These are phyloP conservation scores for Unio pictorum DNA, from an alignment of 2,888 invertebrate genomes.

Conservation along the genomic window DNA sequence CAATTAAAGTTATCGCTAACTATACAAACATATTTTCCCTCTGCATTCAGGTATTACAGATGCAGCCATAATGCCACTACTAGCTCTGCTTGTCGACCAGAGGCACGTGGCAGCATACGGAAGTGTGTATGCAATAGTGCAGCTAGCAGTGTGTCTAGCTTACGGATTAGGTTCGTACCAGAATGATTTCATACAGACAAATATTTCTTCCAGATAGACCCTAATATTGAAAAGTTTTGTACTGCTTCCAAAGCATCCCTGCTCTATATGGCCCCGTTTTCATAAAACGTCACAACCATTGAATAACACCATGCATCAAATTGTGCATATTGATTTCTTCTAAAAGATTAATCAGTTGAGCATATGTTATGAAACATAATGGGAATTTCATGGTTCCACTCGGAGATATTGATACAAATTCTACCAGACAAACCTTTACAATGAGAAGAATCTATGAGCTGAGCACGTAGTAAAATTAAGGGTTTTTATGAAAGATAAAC, in stretches of 20 bases:
- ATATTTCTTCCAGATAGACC: background rate
- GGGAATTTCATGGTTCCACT: too few species aligned
- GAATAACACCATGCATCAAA: background rate
- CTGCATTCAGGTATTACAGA: conserved; percentile 77
- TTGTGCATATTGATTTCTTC: background rate
- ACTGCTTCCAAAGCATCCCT: background rate
- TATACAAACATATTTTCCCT: background rate
- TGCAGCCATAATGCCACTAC: conserved; percentile 83
- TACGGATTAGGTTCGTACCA: conserved; percentile 80
- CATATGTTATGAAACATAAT: too few species aligned
- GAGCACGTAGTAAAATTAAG: too few species aligned
- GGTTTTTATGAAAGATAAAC: too few species aligned
- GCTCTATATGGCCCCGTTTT: background rate
- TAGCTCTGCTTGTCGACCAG: conserved; percentile 80
- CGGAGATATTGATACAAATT: too few species aligned
- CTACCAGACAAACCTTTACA: too few species aligned
- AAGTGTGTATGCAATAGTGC: conserved; percentile 82
- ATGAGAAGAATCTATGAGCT: too few species aligned
- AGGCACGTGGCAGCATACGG: conserved; percentile 65
- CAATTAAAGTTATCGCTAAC: too few species aligned
- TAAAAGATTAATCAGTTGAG: too few species aligned
- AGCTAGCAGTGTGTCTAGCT: conserved; percentile 85
- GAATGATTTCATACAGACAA: background rate
- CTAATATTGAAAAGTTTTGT: background rate
- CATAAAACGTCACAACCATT: background rate